Evolutionary conservation across 37 sponge, comb jelly and placozoan genomes (phyloP), one percentile per base, ranked within the genome.

Genomic region (Amphimedon queenslandica): DNA sequence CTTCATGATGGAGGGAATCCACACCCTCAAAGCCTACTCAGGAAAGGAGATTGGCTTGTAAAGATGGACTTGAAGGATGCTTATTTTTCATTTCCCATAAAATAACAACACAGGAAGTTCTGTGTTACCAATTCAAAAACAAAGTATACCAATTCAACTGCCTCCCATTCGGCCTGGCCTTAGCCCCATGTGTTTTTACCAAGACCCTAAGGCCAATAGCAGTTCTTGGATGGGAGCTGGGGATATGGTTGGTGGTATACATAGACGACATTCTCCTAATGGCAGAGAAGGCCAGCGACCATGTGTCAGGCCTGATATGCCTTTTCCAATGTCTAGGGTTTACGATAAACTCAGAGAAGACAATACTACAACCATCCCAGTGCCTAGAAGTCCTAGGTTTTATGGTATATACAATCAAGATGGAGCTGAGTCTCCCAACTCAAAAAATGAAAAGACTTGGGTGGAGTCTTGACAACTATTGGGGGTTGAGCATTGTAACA

Each of bases 1-100:
- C 21, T 72, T 72, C 74, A 73, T 60, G 40, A 73, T 73, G 74
- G 74, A 73, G 63, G 25, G 63, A 2, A 58, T 73, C 2, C 39
- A 25, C 4, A 73, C 37, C 31, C 57, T 73, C n/a, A 57, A 2
- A 37, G 64, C 75, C 42, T 60, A 74, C 31, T 30, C n/a, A n/a
- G n/a, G n/a, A n/a, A n/a, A n/a, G n/a, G n/a, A n/a, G n/a, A n/a
- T n/a, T n/a, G n/a, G n/a, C n/a, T n/a, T n/a, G n/a, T n/a, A n/a
- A n/a, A n/a, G n/a, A n/a, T n/a, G n/a, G n/a, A n/a, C n/a, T n/a
- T n/a, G n/a, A n/a, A n/a, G n/a, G n/a, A n/a, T n/a, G n/a, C n/a
- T n/a, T n/a, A n/a, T n/a, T n/a, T n/a, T 66, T 5, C 21, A 39
- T 21, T 55, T 76, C 13, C 67, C 77, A 1, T 2, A 3, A 18